Base-by-base conservation (phyloP, 2,797 vertebrate genomes). In the Peromyscus melanophrys region DNA sequence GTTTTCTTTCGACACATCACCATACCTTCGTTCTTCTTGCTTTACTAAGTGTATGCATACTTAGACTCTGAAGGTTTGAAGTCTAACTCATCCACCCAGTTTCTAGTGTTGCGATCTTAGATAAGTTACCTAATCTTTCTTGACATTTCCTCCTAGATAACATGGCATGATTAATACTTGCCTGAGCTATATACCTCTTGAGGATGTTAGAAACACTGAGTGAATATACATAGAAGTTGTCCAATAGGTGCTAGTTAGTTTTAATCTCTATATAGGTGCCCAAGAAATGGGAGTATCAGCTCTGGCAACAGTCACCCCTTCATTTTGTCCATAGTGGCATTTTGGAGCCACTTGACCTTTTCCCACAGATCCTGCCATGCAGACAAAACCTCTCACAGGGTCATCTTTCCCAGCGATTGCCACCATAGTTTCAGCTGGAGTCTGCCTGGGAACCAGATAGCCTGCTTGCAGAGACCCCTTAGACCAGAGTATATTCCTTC, bases 61-160 rank as follows among this genome's bases (percentile, higher is more conserved):
- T 6, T 63, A 21, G 34, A 11, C n/a, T 90, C 75, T 86, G 37
- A 65, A 89, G 61, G n/a, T 92, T 94, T 92, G 73, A 94, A 77
- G 43, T 59, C 25, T 49, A 52, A 77, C 17, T 86, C 57, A 76
- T 34, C 34, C 27, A 77, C 67, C 43, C 27, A 46, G 88, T 92
- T 76, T 65, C n/a, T 90, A 90, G 82, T 27, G 90, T 87, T 71
- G 37, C 55, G 75, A 93, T 52, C 13, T 88, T 88, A 61, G 34
- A 85, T 95, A 92, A 95, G 21, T 86, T 77, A 89, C 43, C 52
- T 65, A 52, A 78, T 77, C 43, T 85, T 85, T 89, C 71, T 61
- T 55, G 52, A 21, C 76, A 34, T 76, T 96, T 85, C 81, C 40
- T 96, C 89, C 80, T 40, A 67, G 13, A 81, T 89, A 88, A 85